These are phyloP conservation scores for Drosophila quadrilineata DNA, from an alignment of 1,140 invertebrate genomes.

Conservation along the genomic window DNA sequence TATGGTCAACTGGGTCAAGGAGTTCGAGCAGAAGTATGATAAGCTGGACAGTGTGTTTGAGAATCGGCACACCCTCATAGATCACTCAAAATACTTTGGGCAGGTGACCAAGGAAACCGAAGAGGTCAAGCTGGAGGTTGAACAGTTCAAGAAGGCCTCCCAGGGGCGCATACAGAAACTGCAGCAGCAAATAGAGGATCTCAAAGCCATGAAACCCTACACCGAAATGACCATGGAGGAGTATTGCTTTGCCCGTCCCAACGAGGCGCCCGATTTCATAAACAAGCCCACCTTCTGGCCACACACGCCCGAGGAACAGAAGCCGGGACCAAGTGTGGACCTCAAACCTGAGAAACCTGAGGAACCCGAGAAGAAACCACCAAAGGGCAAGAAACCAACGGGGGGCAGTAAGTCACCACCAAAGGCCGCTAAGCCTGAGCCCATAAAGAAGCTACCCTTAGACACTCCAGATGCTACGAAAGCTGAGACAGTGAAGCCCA, in stretches of 20 bases:
- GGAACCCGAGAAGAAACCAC: not conserved
- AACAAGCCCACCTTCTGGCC: conserved; percentile 92
- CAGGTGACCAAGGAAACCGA: conserved; percentile 23
- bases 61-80: conserved; percentile 47
- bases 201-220: conserved; percentile 82
- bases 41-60: conserved; percentile 50
- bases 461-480: not conserved
- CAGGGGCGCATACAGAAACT: conserved; percentile 42
- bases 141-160: conserved; percentile 43
- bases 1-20: conserved; percentile 42
- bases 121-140: conserved; percentile 17
- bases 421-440: not conserved
- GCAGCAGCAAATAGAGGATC: not conserved
- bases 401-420: conserved; percentile 15
- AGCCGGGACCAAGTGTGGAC: conserved; percentile 36
- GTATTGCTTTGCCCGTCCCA: conserved; percentile 87
- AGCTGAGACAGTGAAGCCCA: not conserved
- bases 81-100: conserved; percentile 50
- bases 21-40: conserved; percentile 57
- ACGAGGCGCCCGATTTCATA: conserved; percentile 85
- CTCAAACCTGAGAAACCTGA: conserved; percentile 18
- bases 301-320: conserved; percentile 84
- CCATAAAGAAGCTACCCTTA: not conserved
- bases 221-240: conserved; percentile 95
- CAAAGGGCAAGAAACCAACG: not conserved